Evolutionary conservation across 2,113 vertebrate species (phyloP).

Genomic region (Phaetusa simplex): DNA sequence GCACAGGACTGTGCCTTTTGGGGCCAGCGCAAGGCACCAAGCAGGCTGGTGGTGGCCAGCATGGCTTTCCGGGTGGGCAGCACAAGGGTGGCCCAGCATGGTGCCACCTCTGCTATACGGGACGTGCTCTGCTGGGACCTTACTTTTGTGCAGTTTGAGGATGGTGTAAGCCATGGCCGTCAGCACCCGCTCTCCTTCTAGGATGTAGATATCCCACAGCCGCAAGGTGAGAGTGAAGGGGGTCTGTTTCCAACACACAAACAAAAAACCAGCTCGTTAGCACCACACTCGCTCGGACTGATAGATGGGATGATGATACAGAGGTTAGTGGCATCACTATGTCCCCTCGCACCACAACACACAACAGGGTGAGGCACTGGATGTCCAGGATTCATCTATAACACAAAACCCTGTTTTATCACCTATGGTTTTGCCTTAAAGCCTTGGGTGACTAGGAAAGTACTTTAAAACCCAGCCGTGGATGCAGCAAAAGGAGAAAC

Average conservation of each 20-base stretch:
- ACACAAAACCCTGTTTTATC: background rate
- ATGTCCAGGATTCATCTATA: background rate
- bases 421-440: background rate
- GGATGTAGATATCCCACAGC: constrained; percentile 88
- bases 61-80: background rate
- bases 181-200: constrained; percentile 84
- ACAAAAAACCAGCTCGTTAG: background rate
- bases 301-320: background rate
- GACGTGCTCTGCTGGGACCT: constrained; percentile 7
- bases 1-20: background rate
- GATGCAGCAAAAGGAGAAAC: background rate
- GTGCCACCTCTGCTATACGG: background rate
- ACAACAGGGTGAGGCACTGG: background rate
- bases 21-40: fast-evolving
- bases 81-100: background rate
- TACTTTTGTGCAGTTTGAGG: constrained; percentile 89
- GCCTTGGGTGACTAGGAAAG: fast-evolving
- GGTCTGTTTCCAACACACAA: constrained; percentile 71
- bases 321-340: background rate
- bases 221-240: constrained; percentile 87
- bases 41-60: background rate
- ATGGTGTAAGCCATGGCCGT: constrained; percentile 84
- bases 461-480: background rate
- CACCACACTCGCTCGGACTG: background rate
- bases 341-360: background rate